These are phyloP conservation scores for Sebastes taczanowskii DNA, from an alignment of 2,797 vertebrate species.

Conservation along the genomic window DNA sequence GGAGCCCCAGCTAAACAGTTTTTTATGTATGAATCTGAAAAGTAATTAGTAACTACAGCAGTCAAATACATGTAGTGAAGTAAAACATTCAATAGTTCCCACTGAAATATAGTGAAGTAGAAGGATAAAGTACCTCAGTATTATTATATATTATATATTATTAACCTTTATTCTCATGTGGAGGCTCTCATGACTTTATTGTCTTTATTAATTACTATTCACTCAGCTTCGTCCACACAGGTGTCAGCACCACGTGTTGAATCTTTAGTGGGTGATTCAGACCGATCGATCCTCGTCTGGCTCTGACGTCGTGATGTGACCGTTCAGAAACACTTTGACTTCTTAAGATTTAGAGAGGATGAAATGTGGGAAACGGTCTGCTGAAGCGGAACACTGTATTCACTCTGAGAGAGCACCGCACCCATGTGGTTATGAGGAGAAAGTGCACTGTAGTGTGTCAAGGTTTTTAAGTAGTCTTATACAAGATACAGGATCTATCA, in stretches of 20 bases:
- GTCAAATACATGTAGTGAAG: too few relatives aligned
- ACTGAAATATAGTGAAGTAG: not conserved
- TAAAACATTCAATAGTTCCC: not conserved
- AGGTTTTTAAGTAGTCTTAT: not conserved
- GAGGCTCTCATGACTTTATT: not conserved
- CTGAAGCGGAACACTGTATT: not conserved
- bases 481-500: not conserved
- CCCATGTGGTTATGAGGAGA: constrained; percentile 63
- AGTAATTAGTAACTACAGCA: not conserved
- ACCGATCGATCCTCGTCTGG: constrained; percentile 13
- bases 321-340: constrained; percentile 31
- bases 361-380: not conserved
- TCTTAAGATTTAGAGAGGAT: not conserved
- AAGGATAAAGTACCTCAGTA: not conserved
- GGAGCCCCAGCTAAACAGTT: not conserved
- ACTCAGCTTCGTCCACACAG: constrained; percentile 1
- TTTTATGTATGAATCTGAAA: not conserved
- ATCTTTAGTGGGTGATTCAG: constrained; percentile 69
- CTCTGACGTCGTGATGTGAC: not conserved
- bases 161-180: too few relatives aligned
- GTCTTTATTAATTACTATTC: not conserved
- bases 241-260: constrained; percentile 28
- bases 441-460: constrained; percentile 28
- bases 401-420: constrained; percentile 65
- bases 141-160: not conserved